These are phyloP conservation scores for Gambusia yucatana DNA, from an alignment of 2,797 vertebrate genomes.

Conservation along the genomic window DNA sequence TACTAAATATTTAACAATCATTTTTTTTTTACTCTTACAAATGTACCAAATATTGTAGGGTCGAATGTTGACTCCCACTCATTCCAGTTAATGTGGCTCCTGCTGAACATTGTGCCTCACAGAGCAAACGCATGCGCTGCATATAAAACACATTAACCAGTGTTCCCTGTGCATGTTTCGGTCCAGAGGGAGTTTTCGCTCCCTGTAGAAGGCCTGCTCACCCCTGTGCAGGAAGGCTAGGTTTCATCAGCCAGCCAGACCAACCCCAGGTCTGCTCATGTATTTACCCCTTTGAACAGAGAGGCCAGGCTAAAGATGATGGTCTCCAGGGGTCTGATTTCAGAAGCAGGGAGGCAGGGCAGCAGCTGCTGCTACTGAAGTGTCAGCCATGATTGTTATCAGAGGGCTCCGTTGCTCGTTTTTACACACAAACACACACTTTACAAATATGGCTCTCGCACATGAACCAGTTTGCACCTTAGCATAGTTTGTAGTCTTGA, in stretches of 20 bases:
- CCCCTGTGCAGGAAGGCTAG: constrained; percentile 31
- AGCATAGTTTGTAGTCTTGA: constrained; percentile 94
- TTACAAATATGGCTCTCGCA: not conserved
- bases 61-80: not conserved
- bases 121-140: constrained; percentile 10
- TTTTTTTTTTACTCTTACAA: not conserved
- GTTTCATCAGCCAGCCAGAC: constrained; percentile 59
- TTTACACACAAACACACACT: constrained; percentile 14
- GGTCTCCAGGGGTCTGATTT: constrained; percentile 72
- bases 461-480: constrained; percentile 76
- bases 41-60: not conserved
- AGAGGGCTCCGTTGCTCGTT: constrained; percentile 38
- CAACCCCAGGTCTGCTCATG: constrained; percentile 20
- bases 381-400: constrained; percentile 65
- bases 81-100: not conserved
- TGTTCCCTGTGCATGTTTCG: constrained; percentile 26
- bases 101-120: not conserved
- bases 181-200: constrained; percentile 31
- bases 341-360: constrained; percentile 44
- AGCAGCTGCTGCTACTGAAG: constrained; percentile 52
- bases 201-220: constrained; percentile 24
- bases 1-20: not conserved
- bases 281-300: constrained; percentile 23
- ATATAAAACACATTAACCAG: constrained; percentile 26
- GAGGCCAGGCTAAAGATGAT: constrained; percentile 42